Evolutionary conservation across 2,888 invertebrate species (phyloP).

Genomic region (Pandemis cinnamomeana): DNA sequence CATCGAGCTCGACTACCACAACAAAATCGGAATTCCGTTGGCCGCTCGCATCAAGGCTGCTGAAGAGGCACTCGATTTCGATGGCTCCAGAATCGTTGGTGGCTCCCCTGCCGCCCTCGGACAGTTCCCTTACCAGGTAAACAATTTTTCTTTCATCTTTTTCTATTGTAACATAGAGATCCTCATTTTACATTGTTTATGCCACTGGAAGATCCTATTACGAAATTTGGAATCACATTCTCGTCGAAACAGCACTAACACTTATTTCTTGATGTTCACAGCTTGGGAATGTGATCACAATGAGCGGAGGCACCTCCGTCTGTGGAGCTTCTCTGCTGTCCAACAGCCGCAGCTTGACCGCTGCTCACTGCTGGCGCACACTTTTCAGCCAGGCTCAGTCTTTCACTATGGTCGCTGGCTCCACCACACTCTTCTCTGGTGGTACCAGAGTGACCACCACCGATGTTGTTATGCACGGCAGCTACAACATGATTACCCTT

Average conservation of each 20-base stretch:
- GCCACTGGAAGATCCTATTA: too few species aligned
- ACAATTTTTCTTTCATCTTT: neutral
- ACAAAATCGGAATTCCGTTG: constrained; percentile 23
- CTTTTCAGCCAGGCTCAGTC: constrained; percentile 49
- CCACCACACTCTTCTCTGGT: constrained; percentile 50
- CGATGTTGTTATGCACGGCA: constrained; percentile 51
- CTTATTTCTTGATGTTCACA: neutral
- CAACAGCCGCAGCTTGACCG: constrained; percentile 51
- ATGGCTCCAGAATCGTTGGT: constrained; percentile 38
- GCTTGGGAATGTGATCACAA: constrained; percentile 50
- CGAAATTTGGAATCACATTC: too few species aligned
- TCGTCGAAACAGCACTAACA: too few species aligned
- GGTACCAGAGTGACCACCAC: constrained; percentile 50
- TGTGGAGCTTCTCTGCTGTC: constrained; percentile 54
- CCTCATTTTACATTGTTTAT: neutral
- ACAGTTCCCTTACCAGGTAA: constrained; percentile 42
- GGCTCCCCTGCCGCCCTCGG: constrained; percentile 39
- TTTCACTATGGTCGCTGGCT: constrained; percentile 53
- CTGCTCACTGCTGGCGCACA: constrained; percentile 58
- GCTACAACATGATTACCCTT: constrained; percentile 45
- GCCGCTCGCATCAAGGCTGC: constrained; percentile 38
- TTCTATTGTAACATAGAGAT: neutral
- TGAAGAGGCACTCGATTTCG: constrained; percentile 40
- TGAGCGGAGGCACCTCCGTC: constrained; percentile 51
- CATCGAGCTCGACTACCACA: constrained; percentile 35